A percentile compares a stretch with the other conserved stretches of the same genome.
Evolutionary conservation across 2,113 vertebrate species (phyloP).

Genomic region (Pseudopipra pipra): DNA sequence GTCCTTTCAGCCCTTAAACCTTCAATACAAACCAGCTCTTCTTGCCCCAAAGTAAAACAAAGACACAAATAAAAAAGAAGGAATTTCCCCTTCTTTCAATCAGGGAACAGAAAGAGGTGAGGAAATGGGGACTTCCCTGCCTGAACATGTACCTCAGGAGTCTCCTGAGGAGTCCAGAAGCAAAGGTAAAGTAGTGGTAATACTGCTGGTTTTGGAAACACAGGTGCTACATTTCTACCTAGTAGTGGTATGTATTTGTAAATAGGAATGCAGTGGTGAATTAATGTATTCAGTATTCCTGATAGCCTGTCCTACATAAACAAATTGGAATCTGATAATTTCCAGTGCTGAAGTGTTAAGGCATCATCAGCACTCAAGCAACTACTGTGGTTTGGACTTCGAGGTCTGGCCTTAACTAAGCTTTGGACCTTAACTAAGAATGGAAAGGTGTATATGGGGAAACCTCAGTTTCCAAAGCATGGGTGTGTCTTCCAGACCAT

Average conservation of each 20-base stretch:
- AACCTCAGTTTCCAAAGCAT: not conserved
- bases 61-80: not conserved
- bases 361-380: not conserved
- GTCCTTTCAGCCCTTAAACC: not conserved
- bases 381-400: not conserved
- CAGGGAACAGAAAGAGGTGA: not conserved
- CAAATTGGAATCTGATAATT: not conserved
- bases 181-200: not conserved
- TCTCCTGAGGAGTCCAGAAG: not conserved
- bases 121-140: fast-evolving
- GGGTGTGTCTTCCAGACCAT: not conserved
- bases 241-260: not conserved
- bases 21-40: not conserved
- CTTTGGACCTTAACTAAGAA: not conserved
- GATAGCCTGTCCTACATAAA: not conserved
- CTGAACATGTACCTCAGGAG: not conserved
- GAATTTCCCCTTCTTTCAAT: not conserved
- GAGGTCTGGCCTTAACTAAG: not conserved
- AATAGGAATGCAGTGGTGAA: not conserved
- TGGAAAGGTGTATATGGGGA: not conserved
- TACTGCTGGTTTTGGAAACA: not conserved
- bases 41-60: not conserved
- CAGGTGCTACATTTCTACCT: not conserved
- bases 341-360: not conserved
- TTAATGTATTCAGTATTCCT: not conserved